These are phyloP conservation scores for Acanthurus leucopareius DNA, from an alignment of 2,797 vertebrate species.

Conservation along the genomic window DNA sequence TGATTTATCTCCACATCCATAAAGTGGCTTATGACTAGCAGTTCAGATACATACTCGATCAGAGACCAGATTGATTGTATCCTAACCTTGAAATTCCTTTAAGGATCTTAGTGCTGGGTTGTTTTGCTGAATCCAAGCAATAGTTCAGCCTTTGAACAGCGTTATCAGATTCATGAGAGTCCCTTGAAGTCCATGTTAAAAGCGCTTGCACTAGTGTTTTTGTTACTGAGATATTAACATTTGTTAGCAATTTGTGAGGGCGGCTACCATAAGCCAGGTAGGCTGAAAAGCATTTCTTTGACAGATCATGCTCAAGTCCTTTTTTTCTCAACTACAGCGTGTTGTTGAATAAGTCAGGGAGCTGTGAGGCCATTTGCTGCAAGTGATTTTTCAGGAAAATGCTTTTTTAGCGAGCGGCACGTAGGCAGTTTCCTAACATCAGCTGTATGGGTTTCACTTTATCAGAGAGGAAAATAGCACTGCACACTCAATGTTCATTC, in stretches of 20 bases:
- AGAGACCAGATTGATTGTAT: conserved; percentile 47
- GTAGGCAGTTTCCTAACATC: conserved; percentile 18
- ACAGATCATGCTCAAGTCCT: not conserved
- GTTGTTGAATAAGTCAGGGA: conserved; percentile 24
- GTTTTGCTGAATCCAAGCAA: conserved; percentile 29
- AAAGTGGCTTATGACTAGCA: conserved; percentile 2
- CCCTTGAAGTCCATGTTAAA: conserved; percentile 6
- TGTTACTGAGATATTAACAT: conserved; percentile 23
- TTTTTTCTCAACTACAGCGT: conserved; percentile 8
- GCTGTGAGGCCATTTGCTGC: conserved; percentile 10
- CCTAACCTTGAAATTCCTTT: conserved; percentile 31
- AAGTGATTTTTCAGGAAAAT: conserved; percentile 57
- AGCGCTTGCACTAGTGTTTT: conserved; percentile 17
- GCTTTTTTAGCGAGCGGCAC: conserved; percentile 9
- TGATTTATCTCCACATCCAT: conserved; percentile 10
- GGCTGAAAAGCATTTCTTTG: conserved; percentile 25
- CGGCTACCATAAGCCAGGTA: not conserved
- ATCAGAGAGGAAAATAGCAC: not conserved
- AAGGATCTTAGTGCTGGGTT: not conserved
- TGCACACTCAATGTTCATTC: conserved; percentile 14
- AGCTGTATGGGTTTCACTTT: conserved; percentile 12
- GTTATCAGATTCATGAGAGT: conserved; percentile 25
- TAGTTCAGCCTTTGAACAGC: conserved; percentile 16
- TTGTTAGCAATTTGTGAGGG: not conserved
- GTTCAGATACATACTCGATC: conserved; percentile 11